phyloP scores from a whole-genome alignment of 2,888 invertebrate genomes.

The Sphaerophoria taeniata region DNA sequence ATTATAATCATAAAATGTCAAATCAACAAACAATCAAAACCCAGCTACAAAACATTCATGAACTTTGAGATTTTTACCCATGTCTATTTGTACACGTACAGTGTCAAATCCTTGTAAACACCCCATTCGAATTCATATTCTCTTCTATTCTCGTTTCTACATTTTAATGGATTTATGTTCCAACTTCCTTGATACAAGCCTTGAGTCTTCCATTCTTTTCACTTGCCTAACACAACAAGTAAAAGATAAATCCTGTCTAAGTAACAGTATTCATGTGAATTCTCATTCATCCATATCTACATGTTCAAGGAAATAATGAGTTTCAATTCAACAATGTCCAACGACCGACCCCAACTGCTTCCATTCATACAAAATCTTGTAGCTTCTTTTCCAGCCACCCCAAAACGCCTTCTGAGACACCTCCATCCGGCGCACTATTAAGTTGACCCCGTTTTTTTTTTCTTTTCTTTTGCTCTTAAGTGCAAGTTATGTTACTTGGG shows the following conservation, averaged over 20 bases:
- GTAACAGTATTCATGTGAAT: conserved; percentile 46
- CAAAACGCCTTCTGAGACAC: conserved; percentile 14
- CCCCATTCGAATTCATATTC: too few relatives aligned
- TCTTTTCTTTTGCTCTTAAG: conserved; percentile 26
- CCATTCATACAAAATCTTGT: conserved; percentile 52
- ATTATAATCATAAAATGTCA: too few relatives aligned
- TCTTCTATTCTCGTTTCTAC: too few relatives aligned
- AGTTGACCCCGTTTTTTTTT: conserved; percentile 67
- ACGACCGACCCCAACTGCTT: conserved; percentile 14
- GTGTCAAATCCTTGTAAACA: too few relatives aligned
- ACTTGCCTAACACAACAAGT: conserved; percentile 40
- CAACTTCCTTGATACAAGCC: conserved; percentile 33
- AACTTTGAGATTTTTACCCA: too few relatives aligned
- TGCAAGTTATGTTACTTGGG: conserved; percentile 72
- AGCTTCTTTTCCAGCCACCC: conserved; percentile 4
- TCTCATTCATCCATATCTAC: conserved; percentile 36
- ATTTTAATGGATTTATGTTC: too few relatives aligned
- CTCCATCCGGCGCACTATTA: conserved; percentile 44
- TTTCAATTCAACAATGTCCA: conserved; percentile 7
- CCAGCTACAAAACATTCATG: too few relatives aligned
- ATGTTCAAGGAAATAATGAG: conserved; percentile 50
- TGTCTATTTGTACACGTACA: too few relatives aligned
- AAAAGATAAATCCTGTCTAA: conserved; percentile 44
- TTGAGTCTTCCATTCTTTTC: conserved; percentile 29
- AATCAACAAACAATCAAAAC: too few relatives aligned